Conservation (phyloP, 2,113 vertebrate genomes). For the Myrmophylax atrothorax region DNA sequence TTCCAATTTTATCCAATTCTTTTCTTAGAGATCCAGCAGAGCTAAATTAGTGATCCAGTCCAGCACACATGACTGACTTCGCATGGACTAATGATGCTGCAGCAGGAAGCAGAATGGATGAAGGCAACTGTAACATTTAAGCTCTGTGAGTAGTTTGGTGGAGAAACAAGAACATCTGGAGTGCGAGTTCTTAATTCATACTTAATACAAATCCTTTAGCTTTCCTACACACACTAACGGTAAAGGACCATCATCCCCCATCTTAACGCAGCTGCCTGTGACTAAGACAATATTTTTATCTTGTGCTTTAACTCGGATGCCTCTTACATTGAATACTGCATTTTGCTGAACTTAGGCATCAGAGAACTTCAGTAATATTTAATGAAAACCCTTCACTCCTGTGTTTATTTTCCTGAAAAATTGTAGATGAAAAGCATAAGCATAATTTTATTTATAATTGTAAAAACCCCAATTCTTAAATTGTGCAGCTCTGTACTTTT, state of each 20-base stretch:
- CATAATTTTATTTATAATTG: not conserved
- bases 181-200: not conserved
- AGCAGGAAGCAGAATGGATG: not conserved
- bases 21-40: not conserved
- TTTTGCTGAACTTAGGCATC: not conserved
- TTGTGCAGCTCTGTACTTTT: not conserved
- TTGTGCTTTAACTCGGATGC: not conserved
- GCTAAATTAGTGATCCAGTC: not conserved
- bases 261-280: not conserved
- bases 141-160: not conserved
- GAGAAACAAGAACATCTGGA: not conserved
- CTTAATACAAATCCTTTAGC: not conserved
- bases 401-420: not conserved
- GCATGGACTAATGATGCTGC: not conserved
- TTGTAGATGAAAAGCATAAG: not conserved
- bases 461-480: not conserved
- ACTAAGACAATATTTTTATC: not conserved
- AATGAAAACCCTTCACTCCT: not conserved
- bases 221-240: not conserved
- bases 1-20: not conserved
- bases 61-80: not conserved
- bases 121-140: not conserved
- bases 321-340: not conserved
- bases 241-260: not conserved
- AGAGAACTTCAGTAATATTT: not conserved